Conservation (phyloP, 1,140 invertebrate species). For the Eurosta solidaginis region DNA sequence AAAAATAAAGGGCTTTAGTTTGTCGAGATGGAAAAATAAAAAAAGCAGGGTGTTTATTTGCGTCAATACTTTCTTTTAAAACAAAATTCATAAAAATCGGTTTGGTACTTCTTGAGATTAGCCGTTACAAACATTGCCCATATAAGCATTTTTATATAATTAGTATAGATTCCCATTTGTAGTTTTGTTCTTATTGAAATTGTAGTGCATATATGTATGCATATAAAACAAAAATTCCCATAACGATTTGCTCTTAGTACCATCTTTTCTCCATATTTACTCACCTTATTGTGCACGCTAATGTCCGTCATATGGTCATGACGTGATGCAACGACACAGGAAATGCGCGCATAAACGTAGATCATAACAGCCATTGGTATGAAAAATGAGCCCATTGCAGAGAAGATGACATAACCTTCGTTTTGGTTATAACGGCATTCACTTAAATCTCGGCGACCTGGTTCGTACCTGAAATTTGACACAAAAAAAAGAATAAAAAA, state of each 20-base stretch:
- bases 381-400: conserved; percentile 88
- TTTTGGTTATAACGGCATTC: conserved; percentile 79
- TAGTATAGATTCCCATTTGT: no score
- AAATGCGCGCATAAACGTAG: conserved; percentile 88
- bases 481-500: not conserved
- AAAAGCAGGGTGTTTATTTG: no score
- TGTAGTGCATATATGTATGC: no score
- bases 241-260: no score
- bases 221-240: not conserved
- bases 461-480: conserved; percentile 66
- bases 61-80: no score
- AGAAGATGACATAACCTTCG: conserved; percentile 85
- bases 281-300: conserved; percentile 58
- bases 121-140: no score
- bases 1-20: no score
- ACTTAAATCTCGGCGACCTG: conserved; percentile 64
- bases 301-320: conserved; percentile 63
- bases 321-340: conserved; percentile 77
- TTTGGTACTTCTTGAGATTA: no score
- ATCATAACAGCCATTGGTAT: conserved; percentile 89
- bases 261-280: not conserved
- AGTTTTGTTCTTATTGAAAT: no score
- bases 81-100: no score
- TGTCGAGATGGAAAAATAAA: no score
- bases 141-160: no score